Base-by-base conservation (phyloP, 92 coral and sea anemone species). In the Epizoanthus stellaris region DNA sequence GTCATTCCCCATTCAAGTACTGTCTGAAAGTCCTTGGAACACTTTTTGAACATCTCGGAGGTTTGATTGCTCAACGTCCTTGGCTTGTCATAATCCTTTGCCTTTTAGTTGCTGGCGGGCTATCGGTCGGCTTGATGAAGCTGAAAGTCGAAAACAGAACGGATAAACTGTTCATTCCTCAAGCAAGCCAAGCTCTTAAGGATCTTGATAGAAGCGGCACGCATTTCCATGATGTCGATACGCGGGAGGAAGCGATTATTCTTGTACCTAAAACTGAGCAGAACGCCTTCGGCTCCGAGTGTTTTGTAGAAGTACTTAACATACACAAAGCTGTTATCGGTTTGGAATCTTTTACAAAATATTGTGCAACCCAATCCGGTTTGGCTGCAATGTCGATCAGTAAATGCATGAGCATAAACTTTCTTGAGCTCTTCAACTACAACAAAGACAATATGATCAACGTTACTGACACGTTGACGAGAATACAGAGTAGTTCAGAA, bases 81-180 rank as follows among this genome's bases (percentile, higher is more conserved):
- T 76, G 68, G 82, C 12, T 76, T 16, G 69, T 76, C 49, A 76
- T 76, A 30, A 3, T 5, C n/a, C 40, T 76, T 25, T 76, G 82
- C 38, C 14, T 20, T 36, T 13, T 62, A 3, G 56, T 73, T 20
- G 59, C 77, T 36, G 82, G 77, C 5, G 77, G 87, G n/a, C 52
- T 63, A 4, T 65, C 75, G 10, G 81, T 63, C 23, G 87, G 16
- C 34, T 30, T 30, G 34, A 30, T 30, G 34, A 30, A 30, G 34
- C 34, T 30, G 34, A 30, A 30, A 30, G 53, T 77, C 15, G 87
- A 84, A 73, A 14, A 72, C 54, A 77, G 93, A 13, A 77, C 74
- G 20, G 87, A 85, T 7, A 81, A 76, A 21, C 90, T 90, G 12
- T 90, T 70, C 80, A 90, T 86, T 19, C 93, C 93, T 7, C 87